A percentile compares a stretch with the other conserved stretches of the same genome.
These are phyloP conservation scores for Poeciliopsis paucimaculata DNA, from an alignment of 2,797 vertebrate genomes.

Conservation along the genomic window DNA sequence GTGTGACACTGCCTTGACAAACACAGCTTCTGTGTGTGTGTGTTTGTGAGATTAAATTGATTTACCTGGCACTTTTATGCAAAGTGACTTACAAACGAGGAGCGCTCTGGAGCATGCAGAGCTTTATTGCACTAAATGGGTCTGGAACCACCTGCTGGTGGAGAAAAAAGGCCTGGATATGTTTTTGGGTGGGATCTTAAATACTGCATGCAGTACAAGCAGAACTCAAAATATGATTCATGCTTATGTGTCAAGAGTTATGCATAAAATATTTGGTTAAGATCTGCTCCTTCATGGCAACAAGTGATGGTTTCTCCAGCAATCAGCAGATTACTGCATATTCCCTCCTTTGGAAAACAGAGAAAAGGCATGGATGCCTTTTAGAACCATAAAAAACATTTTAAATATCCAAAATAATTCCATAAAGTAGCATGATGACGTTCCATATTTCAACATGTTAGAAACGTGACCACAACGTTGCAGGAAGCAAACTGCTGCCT, in stretches of 20 bases:
- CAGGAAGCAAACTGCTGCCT: neutral
- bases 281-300: too few relatives aligned
- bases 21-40: neutral
- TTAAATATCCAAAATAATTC: too few relatives aligned
- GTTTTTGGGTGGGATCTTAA: neutral
- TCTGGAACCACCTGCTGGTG: neutral
- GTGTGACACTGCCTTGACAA: neutral
- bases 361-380: neutral
- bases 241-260: neutral
- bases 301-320: neutral
- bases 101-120: neutral
- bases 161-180: neutral
- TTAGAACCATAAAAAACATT: neutral
- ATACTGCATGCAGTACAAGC: too few relatives aligned
- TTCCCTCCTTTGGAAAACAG: neutral
- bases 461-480: neutral
- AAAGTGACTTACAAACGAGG: neutral
- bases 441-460: neutral
- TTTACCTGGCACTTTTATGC: conserved; percentile 1
- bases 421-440: too few relatives aligned
- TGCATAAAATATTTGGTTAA: neutral
- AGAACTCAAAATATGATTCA: neutral
- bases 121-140: neutral
- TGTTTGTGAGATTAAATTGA: neutral
- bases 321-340: neutral